A percentile compares a stretch with the other conserved stretches of the same genome.
Evolutionary conservation across 2,797 vertebrate species (phyloP).

Genomic region (Sebastes dallii): DNA sequence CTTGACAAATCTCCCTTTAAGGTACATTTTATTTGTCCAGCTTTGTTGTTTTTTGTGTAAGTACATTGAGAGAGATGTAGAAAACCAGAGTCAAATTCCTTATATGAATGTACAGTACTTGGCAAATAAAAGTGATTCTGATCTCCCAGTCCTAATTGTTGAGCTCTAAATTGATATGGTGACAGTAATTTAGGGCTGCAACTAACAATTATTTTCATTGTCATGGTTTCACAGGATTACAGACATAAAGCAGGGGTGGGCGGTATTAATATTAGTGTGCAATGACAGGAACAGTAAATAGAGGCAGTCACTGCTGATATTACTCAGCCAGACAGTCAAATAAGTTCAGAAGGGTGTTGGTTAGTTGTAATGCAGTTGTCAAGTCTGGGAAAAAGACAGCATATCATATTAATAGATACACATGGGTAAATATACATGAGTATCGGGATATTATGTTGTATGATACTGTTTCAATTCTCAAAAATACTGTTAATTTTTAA

Average conservation of each 20-base stretch:
- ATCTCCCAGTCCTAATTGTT: not conserved
- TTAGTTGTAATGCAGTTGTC: not conserved
- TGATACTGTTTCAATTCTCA: no score
- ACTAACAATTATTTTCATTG: not conserved
- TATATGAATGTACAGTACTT: no score
- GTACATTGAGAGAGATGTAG: no score
- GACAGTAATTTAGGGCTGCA: not conserved
- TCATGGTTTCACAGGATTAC: not conserved
- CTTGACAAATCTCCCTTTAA: no score
- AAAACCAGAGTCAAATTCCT: no score
- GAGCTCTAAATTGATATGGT: not conserved
- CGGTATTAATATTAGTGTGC: not conserved
- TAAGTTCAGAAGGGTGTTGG: not conserved
- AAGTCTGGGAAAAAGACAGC: not conserved
- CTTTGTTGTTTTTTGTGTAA: no score
- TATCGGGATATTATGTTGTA: no score
- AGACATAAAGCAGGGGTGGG: not conserved
- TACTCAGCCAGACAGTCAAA: slow-evolving; percentile 1
- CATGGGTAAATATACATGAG: no score
- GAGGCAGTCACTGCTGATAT: slow-evolving; percentile 2
- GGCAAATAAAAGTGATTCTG: no score
- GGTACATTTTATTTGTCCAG: no score
- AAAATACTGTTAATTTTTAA: no score
- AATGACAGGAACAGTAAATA: not conserved
- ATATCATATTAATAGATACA: no score